A percentile compares a stretch with the other conserved stretches of the same genome.
phyloP scores from a whole-genome alignment of 2,888 invertebrate species.

The Stictocephala bisonia region DNA sequence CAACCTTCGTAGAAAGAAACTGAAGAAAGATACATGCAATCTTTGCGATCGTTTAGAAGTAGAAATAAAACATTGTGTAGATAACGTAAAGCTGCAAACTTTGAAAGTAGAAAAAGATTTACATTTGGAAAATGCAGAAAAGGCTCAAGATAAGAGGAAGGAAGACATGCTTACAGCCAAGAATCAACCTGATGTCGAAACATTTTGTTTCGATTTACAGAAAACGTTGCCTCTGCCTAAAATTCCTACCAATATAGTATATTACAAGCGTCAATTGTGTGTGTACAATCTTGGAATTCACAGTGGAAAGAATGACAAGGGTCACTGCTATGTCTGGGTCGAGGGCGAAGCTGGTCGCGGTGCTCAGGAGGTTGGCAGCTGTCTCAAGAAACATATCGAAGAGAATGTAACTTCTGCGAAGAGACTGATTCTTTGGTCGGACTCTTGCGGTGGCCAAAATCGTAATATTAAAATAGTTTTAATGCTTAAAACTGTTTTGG shows the following conservation, averaged over 20 bases:
- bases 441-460: constrained; percentile 57
- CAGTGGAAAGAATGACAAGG: constrained; percentile 47
- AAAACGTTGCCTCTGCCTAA: constrained; percentile 57
- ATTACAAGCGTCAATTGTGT: constrained; percentile 59
- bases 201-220: constrained; percentile 55
- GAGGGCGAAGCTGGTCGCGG: constrained; percentile 58
- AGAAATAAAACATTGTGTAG: background rate
- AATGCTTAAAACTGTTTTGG: constrained; percentile 50
- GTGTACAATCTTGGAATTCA: constrained; percentile 58
- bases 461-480: constrained; percentile 54
- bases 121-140: background rate
- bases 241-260: constrained; percentile 57
- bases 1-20: constrained; percentile 28
- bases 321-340: constrained; percentile 58
- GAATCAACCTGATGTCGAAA: constrained; percentile 1
- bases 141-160: background rate
- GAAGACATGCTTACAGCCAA: background rate
- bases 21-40: constrained; percentile 42
- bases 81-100: background rate
- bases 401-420: constrained; percentile 44
- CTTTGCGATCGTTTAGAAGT: constrained; percentile 15
- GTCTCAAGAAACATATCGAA: constrained; percentile 54
- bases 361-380: constrained; percentile 59
- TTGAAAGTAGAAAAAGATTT: background rate
- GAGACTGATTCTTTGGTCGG: constrained; percentile 53